Percentiles rank a stretch among this genome's conserved stretches.
Evolutionary conservation across 2,113 vertebrate genomes (phyloP).

Genomic region (Ptilonorhynchus violaceus): DNA sequence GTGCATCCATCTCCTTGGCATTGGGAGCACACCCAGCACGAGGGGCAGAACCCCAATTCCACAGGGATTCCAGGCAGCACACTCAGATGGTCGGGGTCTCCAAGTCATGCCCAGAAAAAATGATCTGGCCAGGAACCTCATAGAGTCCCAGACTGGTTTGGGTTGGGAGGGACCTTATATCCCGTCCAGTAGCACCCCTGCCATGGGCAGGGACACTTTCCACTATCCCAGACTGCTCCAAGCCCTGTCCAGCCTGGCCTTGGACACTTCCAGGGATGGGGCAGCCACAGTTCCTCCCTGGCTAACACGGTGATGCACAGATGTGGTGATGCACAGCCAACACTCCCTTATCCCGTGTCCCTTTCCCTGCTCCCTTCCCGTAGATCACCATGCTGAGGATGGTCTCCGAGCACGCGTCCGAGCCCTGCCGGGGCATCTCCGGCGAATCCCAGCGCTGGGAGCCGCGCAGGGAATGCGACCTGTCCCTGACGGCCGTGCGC

Average conservation of each 20-base stretch:
- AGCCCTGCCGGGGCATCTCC: slow-evolving; percentile 70
- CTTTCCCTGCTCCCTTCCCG: neutral
- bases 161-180: neutral
- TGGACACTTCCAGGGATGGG: rapidly evolving
- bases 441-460: neutral
- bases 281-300: neutral
- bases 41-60: rapidly evolving
- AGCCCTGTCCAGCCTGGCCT: neutral
- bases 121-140: neutral
- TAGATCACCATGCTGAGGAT: slow-evolving; percentile 90
- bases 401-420: slow-evolving; percentile 78
- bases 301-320: rapidly evolving
- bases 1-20: neutral
- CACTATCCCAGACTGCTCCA: neutral
- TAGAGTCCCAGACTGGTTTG: too few species aligned
- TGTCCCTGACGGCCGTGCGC: slow-evolving; percentile 87
- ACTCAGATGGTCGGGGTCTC: rapidly evolving
- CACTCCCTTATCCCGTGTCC: rapidly evolving
- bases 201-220: rapidly evolving
- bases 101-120: neutral
- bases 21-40: too few species aligned
- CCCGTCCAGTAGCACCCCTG: neutral
- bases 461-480: slow-evolving; percentile 77
- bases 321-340: rapidly evolving
- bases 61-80: neutral